A percentile compares a stretch with the other conserved stretches of the same genome.
phyloP scores from a whole-genome alignment of 2,888 invertebrate species.

The Caenorhabditis afra region DNA sequence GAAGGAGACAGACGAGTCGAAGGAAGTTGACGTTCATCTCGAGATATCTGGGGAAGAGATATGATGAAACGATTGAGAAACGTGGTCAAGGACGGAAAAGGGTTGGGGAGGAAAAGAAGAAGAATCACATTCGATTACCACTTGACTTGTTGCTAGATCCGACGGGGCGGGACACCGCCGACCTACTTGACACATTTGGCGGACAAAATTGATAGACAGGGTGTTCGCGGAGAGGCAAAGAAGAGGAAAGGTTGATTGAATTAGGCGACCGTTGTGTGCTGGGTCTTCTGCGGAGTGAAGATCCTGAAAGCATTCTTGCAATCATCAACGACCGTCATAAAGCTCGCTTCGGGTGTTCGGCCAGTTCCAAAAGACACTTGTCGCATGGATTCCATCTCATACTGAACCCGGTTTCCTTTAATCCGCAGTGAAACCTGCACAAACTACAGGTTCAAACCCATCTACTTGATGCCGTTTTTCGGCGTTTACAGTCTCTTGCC shows the following conservation, averaged over 20 bases:
- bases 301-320: too few relatives aligned
- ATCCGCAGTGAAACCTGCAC: too few relatives aligned
- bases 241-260: background rate
- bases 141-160: constrained; percentile 47
- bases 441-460: too few relatives aligned
- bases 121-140: constrained; percentile 40
- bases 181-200: constrained; percentile 57
- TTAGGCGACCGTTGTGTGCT: too few relatives aligned
- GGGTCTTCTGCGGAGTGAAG: too few relatives aligned
- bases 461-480: too few relatives aligned
- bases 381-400: too few relatives aligned
- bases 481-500: too few relatives aligned
- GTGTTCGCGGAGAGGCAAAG: background rate
- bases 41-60: background rate
- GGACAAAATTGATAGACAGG: constrained; percentile 38
- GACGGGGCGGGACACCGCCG: constrained; percentile 26
- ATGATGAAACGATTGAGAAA: background rate
- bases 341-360: too few relatives aligned
- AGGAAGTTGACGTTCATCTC: constrained; percentile 20
- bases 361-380: too few relatives aligned
- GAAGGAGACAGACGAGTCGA: constrained; percentile 10
- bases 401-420: too few relatives aligned
- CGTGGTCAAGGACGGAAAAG: constrained; percentile 43
- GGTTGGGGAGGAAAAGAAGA: constrained; percentile 25
- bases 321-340: too few relatives aligned